Evolutionary conservation across 35 echinoderm and acorn worm species (phyloP).

Genomic region (Acanthaster planci): DNA sequence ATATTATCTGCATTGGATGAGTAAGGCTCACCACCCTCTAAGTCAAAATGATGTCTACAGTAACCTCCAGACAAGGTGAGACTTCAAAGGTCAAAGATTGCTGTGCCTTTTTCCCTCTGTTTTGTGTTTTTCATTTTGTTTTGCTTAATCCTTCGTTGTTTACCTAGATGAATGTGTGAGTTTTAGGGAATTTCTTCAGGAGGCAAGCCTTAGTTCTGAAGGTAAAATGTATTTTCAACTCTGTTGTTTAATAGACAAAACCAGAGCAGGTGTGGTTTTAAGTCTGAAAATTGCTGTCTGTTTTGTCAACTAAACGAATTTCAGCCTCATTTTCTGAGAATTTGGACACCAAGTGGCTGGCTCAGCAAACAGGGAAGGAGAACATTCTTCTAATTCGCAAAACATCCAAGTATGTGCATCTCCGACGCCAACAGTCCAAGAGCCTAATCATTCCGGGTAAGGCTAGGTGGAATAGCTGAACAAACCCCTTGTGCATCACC

Average conservation of each 20-base stretch:
- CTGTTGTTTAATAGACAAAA: too few relatives aligned
- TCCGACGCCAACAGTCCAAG: slow-evolving; percentile 4
- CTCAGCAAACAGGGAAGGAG: not conserved
- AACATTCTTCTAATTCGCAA: slow-evolving; percentile 16
- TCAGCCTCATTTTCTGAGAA: slow-evolving; percentile 10
- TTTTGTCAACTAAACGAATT: not conserved
- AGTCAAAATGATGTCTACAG: not conserved
- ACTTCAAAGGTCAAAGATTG: not conserved
- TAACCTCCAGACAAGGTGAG: slow-evolving; percentile 27
- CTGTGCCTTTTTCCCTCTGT: too few relatives aligned
- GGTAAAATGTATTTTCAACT: too few relatives aligned
- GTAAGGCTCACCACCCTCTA: not conserved
- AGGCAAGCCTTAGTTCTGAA: too few relatives aligned
- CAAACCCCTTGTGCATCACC: too few relatives aligned
- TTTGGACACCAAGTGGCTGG: not conserved
- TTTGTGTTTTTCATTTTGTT: too few relatives aligned
- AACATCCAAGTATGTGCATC: slow-evolving; percentile 7
- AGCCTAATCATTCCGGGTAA: slow-evolving; percentile 10
- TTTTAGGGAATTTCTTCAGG: too few relatives aligned
- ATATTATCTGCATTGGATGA: slow-evolving; percentile 6
- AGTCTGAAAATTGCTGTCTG: too few relatives aligned
- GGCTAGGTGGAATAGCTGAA: slow-evolving; percentile 1
- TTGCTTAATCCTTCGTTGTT: too few relatives aligned
- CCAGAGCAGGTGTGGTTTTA: too few relatives aligned
- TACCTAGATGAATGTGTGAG: too few relatives aligned